A percentile compares a stretch with the other conserved stretches of the same genome.
Conservation (phyloP, 2,113 vertebrate genomes). For the Pontoporia blainvillei region DNA sequence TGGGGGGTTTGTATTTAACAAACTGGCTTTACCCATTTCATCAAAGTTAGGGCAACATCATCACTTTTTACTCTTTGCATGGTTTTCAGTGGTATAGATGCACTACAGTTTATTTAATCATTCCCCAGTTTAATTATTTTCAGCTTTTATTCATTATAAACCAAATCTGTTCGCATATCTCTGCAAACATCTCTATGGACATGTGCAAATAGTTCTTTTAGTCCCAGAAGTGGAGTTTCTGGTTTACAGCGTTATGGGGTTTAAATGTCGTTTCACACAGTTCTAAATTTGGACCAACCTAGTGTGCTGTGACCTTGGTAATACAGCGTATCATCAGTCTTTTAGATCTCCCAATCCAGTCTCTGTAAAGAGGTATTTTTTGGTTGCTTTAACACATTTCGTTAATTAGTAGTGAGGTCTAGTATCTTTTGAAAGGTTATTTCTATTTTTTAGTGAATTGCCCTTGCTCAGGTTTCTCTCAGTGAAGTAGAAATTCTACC, state of each 20-base stretch:
- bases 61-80: background rate
- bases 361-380: background rate
- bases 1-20: background rate
- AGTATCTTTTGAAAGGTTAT: background rate
- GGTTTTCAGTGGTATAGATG: background rate
- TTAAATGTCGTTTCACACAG: background rate
- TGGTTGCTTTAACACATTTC: background rate
- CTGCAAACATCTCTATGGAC: background rate
- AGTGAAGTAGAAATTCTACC: background rate
- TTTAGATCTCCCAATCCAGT: background rate
- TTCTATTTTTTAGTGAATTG: background rate
- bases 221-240: background rate
- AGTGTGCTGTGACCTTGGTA: background rate
- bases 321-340: background rate
- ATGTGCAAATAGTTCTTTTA: background rate
- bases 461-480: background rate
- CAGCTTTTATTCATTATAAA: background rate
- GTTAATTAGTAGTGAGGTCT: background rate
- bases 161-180: background rate
- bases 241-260: background rate
- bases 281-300: background rate
- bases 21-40: background rate
- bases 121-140: background rate
- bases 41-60: background rate
- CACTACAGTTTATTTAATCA: background rate